A percentile compares a stretch with the other conserved stretches of the same genome.
These are phyloP conservation scores for Tamias sibiricus DNA, from an alignment of 2,113 vertebrate species.

Conservation along the genomic window DNA sequence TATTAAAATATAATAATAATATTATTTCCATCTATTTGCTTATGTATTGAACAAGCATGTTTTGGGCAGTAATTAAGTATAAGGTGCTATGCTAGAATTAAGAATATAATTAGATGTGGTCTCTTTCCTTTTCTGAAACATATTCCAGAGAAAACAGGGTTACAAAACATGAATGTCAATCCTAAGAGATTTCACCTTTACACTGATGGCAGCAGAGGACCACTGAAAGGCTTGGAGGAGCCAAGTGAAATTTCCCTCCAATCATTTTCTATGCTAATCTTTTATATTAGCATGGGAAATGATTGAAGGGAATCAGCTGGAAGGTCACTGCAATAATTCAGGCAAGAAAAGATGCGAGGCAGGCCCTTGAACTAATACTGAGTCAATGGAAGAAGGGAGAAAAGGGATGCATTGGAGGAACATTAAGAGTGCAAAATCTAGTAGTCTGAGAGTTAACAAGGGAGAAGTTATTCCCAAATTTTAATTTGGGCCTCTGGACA, in stretches of 20 bases:
- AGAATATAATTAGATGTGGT: neutral
- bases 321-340: neutral
- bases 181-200: neutral
- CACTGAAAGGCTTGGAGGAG: neutral
- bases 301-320: neutral
- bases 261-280: neutral
- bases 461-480: neutral
- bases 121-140: neutral
- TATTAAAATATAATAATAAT: neutral
- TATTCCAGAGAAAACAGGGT: neutral
- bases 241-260: neutral
- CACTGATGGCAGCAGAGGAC: neutral
- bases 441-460: neutral
- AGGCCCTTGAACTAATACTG: neutral
- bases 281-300: neutral
- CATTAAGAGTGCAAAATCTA: neutral
- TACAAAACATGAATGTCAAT: neutral
- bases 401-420: neutral
- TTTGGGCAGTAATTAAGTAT: neutral
- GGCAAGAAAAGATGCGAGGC: neutral
- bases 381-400: neutral
- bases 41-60: neutral
- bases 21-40: neutral
- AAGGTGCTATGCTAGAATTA: neutral
- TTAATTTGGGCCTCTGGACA: neutral